Evolutionary conservation across 37 sponge, comb jelly and placozoan species (phyloP).

Genomic region (Crambe crambe): DNA sequence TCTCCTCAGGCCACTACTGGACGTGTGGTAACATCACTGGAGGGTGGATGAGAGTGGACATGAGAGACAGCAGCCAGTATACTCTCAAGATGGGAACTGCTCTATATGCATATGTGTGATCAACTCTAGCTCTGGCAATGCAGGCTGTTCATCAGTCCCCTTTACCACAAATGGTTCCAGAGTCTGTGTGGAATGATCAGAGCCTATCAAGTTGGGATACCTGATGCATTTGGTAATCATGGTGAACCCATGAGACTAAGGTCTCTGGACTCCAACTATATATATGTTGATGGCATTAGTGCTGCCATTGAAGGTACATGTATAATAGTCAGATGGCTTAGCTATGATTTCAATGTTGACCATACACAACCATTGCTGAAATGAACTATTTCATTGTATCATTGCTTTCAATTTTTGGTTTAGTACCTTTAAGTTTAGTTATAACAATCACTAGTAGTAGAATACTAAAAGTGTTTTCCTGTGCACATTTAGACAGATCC

Average conservation of each 20-base stretch:
- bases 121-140: not conserved
- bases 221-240: too few species aligned
- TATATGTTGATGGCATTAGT: slow-evolving; percentile 33
- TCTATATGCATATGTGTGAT: not conserved
- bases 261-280: not conserved
- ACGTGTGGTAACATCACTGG: slow-evolving; percentile 6
- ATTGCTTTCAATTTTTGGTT: too few species aligned
- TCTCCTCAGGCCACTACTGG: slow-evolving; percentile 1
- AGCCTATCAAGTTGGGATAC: slow-evolving; percentile 14
- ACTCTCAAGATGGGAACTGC: not conserved
- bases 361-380: too few species aligned
- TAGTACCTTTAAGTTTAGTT: too few species aligned
- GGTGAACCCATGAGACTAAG: not conserved
- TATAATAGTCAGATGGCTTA: too few species aligned
- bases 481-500: too few species aligned
- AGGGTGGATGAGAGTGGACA: slow-evolving; percentile 27
- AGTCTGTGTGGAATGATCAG: slow-evolving; percentile 34
- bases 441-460: too few species aligned
- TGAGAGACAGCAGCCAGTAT: slow-evolving; percentile 8
- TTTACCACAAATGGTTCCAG: not conserved
- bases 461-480: too few species aligned
- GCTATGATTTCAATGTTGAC: too few species aligned
- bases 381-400: too few species aligned
- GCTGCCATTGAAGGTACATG: not conserved
- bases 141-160: not conserved